Evolutionary conservation across 2,797 vertebrate species (phyloP).

Genomic region (Phylloscopus collybita): DNA sequence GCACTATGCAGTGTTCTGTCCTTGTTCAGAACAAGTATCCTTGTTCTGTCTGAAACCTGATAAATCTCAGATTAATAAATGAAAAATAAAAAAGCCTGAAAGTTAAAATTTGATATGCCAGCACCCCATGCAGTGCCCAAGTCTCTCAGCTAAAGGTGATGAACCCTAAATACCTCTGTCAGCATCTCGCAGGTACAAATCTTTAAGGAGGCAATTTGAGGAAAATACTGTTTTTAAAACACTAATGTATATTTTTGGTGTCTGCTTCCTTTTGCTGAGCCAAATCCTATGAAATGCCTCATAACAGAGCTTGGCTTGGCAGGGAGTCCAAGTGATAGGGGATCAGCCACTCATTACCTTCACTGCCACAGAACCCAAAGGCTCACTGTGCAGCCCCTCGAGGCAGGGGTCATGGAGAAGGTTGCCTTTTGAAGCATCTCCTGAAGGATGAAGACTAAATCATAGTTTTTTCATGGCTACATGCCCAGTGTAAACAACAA

Average conservation of each 20-base stretch:
- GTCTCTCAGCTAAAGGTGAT: not conserved
- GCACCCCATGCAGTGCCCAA: not conserved
- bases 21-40: too few species aligned
- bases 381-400: not conserved
- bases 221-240: constrained; percentile 15
- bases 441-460: not conserved
- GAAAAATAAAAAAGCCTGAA: not conserved
- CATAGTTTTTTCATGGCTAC: not conserved
- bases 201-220: not conserved
- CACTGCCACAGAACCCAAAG: not conserved
- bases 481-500: not conserved
- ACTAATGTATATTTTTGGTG: not conserved
- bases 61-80: not conserved
- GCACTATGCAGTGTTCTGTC: not conserved
- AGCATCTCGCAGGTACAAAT: not conserved
- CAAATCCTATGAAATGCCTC: not conserved
- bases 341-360: not conserved
- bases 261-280: not conserved
- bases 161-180: not conserved
- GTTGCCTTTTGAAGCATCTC: not conserved
- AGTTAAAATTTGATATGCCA: not conserved
- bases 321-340: not conserved
- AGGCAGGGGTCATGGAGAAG: not conserved
- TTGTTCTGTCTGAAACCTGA: not conserved
- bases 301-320: not conserved